Evolutionary conservation across 2,797 vertebrate species (phyloP).

Genomic region (Melanotaenia pygmaea): DNA sequence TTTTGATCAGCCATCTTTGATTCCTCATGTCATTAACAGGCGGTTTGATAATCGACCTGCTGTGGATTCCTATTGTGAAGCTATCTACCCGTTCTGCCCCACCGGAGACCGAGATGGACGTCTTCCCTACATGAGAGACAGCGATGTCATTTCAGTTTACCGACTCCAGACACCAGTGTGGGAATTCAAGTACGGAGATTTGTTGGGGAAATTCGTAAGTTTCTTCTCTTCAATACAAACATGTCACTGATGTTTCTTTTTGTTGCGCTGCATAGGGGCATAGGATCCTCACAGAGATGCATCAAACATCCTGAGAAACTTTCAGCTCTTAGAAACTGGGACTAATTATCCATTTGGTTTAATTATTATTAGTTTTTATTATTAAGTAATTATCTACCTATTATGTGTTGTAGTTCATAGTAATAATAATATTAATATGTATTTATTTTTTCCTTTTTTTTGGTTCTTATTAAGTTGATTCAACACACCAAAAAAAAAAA

Average conservation of each 20-base stretch:
- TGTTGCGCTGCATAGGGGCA: background rate
- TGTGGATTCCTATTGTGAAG: constrained; percentile 91
- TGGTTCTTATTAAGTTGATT: too few relatives aligned
- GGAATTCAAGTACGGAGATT: constrained; percentile 95
- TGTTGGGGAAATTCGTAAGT: constrained; percentile 91
- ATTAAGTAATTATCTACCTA: too few relatives aligned
- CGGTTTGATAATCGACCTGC: constrained; percentile 90
- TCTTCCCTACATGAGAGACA: constrained; percentile 88
- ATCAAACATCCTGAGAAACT: background rate
- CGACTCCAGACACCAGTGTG: constrained; percentile 95
- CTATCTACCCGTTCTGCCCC: constrained; percentile 94
- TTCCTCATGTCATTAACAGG: constrained; percentile 74
- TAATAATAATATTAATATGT: too few relatives aligned
- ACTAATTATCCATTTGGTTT: too few relatives aligned
- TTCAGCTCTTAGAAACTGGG: background rate
- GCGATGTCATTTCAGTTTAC: constrained; percentile 90
- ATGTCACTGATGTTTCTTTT: background rate
- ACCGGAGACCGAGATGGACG: constrained; percentile 85
- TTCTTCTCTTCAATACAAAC: background rate
- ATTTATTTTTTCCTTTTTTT: background rate
- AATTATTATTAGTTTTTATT: too few relatives aligned
- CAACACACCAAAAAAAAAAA: too few relatives aligned
- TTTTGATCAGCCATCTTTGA: background rate
- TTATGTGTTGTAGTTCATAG: background rate
- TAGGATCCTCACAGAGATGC: background rate